Conservation (phyloP, 1,140 invertebrate genomes). For the Oryctes rhinoceros region DNA sequence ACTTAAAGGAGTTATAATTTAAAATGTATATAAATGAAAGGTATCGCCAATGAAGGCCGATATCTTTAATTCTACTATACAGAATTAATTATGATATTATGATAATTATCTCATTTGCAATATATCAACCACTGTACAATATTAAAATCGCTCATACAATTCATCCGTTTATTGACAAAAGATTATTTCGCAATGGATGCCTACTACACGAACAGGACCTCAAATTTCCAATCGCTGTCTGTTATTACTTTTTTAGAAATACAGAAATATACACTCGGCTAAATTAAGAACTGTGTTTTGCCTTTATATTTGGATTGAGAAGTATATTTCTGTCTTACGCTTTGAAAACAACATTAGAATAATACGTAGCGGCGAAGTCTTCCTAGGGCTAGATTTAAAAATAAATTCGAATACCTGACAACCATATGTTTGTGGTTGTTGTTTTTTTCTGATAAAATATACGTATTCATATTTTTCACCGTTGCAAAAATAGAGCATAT, state of each 20-base stretch:
- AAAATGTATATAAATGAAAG: no score
- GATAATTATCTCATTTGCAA: no score
- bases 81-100: no score
- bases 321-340: neutral
- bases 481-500: neutral
- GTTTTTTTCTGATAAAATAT: neutral
- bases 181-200: no score
- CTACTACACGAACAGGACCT: no score
- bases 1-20: no score
- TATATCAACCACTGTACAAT: no score
- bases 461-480: neutral
- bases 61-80: no score
- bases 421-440: neutral
- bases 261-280: constrained; percentile 5
- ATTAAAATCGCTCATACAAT: no score
- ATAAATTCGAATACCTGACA: constrained; percentile 12
- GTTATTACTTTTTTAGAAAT: neutral
- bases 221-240: neutral
- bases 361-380: neutral
- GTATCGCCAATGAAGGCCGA: no score
- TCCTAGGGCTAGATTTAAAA: constrained; percentile 10
- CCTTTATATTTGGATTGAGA: neutral
- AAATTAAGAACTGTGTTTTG: neutral
- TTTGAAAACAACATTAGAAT: neutral
- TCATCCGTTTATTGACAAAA: no score